Percentiles rank a stretch among this genome's conserved stretches.
Conservation (phyloP, 2,888 invertebrate species). For the Drosophila quinaria region DNA sequence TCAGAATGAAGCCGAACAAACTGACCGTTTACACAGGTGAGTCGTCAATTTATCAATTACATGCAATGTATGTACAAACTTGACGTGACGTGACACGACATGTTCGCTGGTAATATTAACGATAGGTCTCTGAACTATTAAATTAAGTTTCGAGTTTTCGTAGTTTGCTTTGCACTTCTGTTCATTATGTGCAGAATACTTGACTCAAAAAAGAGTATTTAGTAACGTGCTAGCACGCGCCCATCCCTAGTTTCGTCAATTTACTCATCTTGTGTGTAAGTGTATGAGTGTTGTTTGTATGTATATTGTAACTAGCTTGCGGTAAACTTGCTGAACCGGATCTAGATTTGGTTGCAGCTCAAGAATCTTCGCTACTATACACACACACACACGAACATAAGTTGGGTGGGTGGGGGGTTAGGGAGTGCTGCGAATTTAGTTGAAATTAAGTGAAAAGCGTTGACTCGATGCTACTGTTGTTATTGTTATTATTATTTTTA, state of each 20-base stretch:
- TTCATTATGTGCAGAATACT: neutral
- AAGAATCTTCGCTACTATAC: conserved; percentile 68
- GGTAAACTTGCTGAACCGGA: conserved; percentile 81
- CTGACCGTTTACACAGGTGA: conserved; percentile 96
- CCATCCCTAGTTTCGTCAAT: conserved; percentile 49
- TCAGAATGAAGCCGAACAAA: conserved; percentile 93
- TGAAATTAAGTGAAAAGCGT: conserved; percentile 73
- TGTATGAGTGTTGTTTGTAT: conserved; percentile 30
- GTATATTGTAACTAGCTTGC: conserved; percentile 74
- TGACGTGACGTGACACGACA: conserved; percentile 8
- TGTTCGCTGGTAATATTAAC: neutral
- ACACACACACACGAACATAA: conserved; percentile 15
- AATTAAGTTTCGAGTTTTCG: neutral
- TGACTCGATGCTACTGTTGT: conserved; percentile 37
- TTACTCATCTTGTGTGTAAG: conserved; percentile 33
- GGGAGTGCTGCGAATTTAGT: conserved; percentile 53
- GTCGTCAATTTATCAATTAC: conserved; percentile 29
- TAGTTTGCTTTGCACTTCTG: neutral
- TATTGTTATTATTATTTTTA: conserved; percentile 20
- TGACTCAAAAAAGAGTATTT: neutral
- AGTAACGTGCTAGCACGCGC: conserved; percentile 26
- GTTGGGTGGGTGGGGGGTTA: conserved; percentile 26
- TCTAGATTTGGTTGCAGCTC: conserved; percentile 78
- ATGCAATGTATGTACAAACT: neutral
- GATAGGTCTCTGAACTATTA: conserved; percentile 13